Percentiles rank a stretch among this genome's conserved stretches.
Conservation (phyloP, 2,888 invertebrate genomes). For the Lasius fuliginosus region DNA sequence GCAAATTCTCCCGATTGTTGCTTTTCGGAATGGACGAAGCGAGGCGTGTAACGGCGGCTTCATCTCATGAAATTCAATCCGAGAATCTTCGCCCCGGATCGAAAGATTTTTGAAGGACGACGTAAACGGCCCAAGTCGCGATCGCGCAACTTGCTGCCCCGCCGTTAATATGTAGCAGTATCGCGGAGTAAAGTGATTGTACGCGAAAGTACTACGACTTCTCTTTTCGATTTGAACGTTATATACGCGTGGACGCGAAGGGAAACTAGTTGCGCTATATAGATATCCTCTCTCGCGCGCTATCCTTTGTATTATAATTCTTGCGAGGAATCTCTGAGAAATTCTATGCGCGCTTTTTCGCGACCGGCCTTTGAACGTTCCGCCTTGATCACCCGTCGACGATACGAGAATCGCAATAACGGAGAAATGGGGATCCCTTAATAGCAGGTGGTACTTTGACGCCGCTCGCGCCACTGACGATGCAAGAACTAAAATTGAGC, state of each 20-base stretch:
- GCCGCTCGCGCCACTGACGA: conserved; percentile 91
- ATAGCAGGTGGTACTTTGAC: conserved; percentile 90
- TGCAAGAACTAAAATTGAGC: conserved; percentile 92
- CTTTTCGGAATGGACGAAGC: conserved; percentile 76
- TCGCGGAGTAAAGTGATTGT: background rate
- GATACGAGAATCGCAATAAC: conserved; percentile 76
- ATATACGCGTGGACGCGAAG: background rate
- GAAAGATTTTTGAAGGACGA: conserved; percentile 76
- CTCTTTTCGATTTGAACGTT: background rate
- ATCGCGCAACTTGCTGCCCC: conserved; percentile 68
- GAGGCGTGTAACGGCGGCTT: conserved; percentile 82
- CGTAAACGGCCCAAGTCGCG: conserved; percentile 64
- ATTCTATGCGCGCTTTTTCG: background rate
- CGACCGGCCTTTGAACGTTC: conserved; percentile 65
- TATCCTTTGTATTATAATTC: background rate
- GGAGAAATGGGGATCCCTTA: conserved; percentile 81
- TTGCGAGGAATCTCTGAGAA: background rate
- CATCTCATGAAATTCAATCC: conserved; percentile 84
- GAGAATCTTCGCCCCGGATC: conserved; percentile 72
- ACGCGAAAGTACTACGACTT: background rate
- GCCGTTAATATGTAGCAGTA: conserved; percentile 67
- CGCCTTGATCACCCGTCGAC: conserved; percentile 73
- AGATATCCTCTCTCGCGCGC: background rate
- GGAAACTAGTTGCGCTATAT: background rate
- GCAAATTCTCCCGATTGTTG: conserved; percentile 70